A percentile compares a stretch with the other conserved stretches of the same genome.
Evolutionary conservation across 92 coral and sea anemone species (phyloP).

Genomic region (Plumapathes pennacea): DNA sequence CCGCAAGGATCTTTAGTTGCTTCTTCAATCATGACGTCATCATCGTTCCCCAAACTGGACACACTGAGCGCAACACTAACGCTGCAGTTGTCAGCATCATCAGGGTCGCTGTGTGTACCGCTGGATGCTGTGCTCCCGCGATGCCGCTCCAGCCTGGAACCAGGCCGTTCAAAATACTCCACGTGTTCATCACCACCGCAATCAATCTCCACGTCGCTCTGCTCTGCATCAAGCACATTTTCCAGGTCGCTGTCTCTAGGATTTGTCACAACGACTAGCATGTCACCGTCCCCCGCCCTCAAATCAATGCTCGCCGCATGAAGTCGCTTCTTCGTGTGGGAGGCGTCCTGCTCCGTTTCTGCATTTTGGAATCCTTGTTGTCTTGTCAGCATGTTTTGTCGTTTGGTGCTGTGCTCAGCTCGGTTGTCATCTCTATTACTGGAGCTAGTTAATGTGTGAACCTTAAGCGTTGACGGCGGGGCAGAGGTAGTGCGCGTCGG

Average conservation of each 20-base stretch:
- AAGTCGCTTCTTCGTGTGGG: background rate
- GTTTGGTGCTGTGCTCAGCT: constrained; percentile 7
- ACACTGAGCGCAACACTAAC: constrained; percentile 82
- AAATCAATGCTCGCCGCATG: constrained; percentile 66
- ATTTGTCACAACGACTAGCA: constrained; percentile 51
- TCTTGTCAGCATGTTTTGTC: constrained; percentile 67
- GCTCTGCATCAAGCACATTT: constrained; percentile 27
- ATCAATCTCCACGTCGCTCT: constrained; percentile 63
- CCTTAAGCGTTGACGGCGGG: too few relatives aligned
- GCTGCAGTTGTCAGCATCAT: constrained; percentile 75
- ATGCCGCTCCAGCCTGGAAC: constrained; percentile 61
- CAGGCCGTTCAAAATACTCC: constrained; percentile 69
- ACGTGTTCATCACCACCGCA: constrained; percentile 37
- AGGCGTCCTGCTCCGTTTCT: constrained; percentile 45
- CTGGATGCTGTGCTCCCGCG: constrained; percentile 76
- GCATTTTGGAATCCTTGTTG: constrained; percentile 63
- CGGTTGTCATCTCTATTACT: too few relatives aligned
- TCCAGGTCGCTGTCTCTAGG: constrained; percentile 36
- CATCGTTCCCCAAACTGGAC: constrained; percentile 81
- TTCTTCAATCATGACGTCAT: too few relatives aligned
- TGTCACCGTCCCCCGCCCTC: constrained; percentile 62
- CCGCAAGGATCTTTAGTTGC: too few relatives aligned
- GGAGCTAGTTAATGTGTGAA: too few relatives aligned
- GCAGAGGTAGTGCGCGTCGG: too few relatives aligned
- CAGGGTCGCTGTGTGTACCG: constrained; percentile 65